phyloP scores from a whole-genome alignment of 2,113 vertebrate species.

The Aspiorhynchus laticeps region DNA sequence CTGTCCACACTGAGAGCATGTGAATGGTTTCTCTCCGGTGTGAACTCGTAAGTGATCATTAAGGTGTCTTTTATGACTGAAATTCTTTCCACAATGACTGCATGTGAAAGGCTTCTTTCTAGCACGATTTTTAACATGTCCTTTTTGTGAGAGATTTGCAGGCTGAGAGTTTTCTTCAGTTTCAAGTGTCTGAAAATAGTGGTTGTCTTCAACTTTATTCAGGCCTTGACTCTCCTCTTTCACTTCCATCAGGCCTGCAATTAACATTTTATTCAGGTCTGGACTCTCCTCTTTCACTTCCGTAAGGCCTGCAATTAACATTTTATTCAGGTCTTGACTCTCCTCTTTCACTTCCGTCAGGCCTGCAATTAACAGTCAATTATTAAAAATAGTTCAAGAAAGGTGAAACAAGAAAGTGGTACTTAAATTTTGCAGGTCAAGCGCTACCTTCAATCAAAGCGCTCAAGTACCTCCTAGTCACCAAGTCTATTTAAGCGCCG shows the following conservation, averaged over 20 bases:
- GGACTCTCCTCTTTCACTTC: not conserved
- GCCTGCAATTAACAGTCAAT: not conserved
- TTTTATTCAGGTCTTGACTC: not conserved
- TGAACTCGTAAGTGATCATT: not conserved
- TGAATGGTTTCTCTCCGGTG: not conserved
- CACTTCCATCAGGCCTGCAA: not conserved
- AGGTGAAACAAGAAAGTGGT: not conserved
- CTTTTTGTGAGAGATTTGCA: not conserved
- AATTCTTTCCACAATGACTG: not conserved
- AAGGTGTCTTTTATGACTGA: not conserved
- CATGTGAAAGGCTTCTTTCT: not conserved
- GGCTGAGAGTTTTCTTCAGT: not conserved
- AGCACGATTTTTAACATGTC: not conserved
- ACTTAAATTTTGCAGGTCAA: too few species aligned
- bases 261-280: not conserved
- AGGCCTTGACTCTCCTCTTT: not conserved
- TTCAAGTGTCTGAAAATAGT: not conserved
- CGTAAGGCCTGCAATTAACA: not conserved
- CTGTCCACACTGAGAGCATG: not conserved
- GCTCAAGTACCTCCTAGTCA: too few species aligned
- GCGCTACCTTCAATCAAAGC: too few species aligned
- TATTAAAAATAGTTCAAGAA: not conserved
- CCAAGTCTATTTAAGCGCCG: too few species aligned
- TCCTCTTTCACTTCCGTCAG: not conserved
- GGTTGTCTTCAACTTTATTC: not conserved